These are phyloP conservation scores for Limnephilus lunatus DNA, from an alignment of 2,888 invertebrate species.

Conservation along the genomic window DNA sequence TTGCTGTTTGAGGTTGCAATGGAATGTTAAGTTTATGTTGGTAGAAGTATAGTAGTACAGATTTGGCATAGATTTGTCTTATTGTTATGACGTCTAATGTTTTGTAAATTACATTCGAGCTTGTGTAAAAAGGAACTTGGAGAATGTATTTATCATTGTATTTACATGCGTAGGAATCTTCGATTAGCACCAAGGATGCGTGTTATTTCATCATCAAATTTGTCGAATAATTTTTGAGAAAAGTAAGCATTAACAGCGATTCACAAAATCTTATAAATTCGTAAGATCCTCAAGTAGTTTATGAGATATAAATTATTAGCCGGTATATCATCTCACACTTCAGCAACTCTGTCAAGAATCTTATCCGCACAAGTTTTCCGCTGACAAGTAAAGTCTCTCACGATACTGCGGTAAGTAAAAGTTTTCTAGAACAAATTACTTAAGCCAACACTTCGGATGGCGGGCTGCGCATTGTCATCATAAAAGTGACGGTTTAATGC, in stretches of 20 bases:
- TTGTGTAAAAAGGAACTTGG: too few relatives aligned
- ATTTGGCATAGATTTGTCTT: too few relatives aligned
- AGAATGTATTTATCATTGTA: too few relatives aligned
- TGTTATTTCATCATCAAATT: too few relatives aligned
- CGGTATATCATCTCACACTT: not conserved
- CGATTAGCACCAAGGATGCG: too few relatives aligned
- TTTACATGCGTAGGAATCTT: too few relatives aligned
- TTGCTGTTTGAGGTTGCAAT: too few relatives aligned
- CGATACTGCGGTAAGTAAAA: not conserved
- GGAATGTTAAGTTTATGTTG: too few relatives aligned
- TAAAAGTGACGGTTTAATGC: constrained; percentile 36
- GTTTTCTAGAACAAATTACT: not conserved
- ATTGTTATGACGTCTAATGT: too few relatives aligned
- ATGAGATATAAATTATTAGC: not conserved
- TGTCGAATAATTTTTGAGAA: not conserved
- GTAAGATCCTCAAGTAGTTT: too few relatives aligned
- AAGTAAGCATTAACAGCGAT: not conserved
- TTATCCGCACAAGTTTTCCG: not conserved
- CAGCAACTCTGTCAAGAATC: not conserved
- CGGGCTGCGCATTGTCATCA: constrained; percentile 10
- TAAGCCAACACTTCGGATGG: constrained; percentile 8
- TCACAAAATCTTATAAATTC: not conserved
- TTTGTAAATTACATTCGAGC: too few relatives aligned
- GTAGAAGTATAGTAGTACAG: too few relatives aligned
- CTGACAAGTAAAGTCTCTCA: constrained; percentile 3